These are phyloP conservation scores for Mya arenaria DNA, from an alignment of 1,140 invertebrate genomes.

Conservation along the genomic window DNA sequence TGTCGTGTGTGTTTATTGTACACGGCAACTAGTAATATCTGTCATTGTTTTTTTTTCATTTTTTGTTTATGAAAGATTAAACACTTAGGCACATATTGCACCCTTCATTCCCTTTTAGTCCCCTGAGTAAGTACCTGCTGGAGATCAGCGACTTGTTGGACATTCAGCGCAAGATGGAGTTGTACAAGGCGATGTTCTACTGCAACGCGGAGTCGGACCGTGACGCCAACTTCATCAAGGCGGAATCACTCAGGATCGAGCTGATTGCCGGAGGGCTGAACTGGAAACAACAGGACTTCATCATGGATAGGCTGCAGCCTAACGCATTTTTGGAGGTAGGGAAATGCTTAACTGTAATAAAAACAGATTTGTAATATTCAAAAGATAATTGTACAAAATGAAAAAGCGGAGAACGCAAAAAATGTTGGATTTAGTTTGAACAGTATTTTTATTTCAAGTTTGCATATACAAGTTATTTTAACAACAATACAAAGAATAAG, in stretches of 20 bases:
- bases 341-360: not conserved
- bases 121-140: slow-evolving; percentile 75
- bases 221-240: slow-evolving; percentile 75
- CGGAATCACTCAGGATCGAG: slow-evolving; percentile 74
- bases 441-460: too few species aligned
- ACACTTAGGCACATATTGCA: too few species aligned
- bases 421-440: too few species aligned
- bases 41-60: too few species aligned
- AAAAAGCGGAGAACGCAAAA: too few species aligned
- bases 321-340: slow-evolving; percentile 73
- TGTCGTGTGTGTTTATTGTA: too few species aligned
- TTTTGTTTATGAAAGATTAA: too few species aligned
- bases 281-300: slow-evolving; percentile 76
- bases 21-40: too few species aligned
- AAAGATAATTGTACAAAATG: not conserved
- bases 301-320: slow-evolving; percentile 72
- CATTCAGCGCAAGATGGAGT: slow-evolving; percentile 76
- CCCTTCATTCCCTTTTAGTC: slow-evolving; percentile 63
- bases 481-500: too few species aligned
- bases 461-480: too few species aligned
- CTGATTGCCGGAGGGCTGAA: slow-evolving; percentile 77
- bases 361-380: not conserved
- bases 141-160: slow-evolving; percentile 77
- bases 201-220: slow-evolving; percentile 72
- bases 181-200: slow-evolving; percentile 76